A percentile compares a stretch with the other conserved stretches of the same genome.
phyloP scores from a whole-genome alignment of 1,140 invertebrate genomes.

The Bombus cullumanus region DNA sequence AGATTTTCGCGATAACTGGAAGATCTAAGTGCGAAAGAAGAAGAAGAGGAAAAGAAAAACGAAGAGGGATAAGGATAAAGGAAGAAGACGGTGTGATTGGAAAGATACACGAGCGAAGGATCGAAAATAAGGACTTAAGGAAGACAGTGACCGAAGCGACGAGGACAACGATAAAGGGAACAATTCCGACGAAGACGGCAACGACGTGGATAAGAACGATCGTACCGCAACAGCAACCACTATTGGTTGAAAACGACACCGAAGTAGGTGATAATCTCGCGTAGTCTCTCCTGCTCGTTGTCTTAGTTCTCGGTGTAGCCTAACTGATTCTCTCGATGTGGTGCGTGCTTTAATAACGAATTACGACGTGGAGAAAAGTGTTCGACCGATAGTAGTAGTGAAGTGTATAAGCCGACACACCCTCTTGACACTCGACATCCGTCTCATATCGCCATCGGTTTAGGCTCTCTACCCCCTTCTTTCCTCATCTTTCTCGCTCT shows the following conservation, averaged over 20 bases:
- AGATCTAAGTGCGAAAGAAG: slow-evolving; percentile 17
- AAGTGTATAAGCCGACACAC: slow-evolving; percentile 74
- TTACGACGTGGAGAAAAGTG: slow-evolving; percentile 62
- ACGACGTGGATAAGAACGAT: slow-evolving; percentile 46
- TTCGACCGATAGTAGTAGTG: slow-evolving; percentile 47
- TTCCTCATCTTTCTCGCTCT: slow-evolving; percentile 33
- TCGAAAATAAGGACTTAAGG: not conserved
- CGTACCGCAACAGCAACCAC: slow-evolving; percentile 40
- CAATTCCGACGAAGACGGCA: slow-evolving; percentile 48
- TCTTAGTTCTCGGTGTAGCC: slow-evolving; percentile 22
- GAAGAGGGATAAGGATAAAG: not conserved
- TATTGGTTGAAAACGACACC: slow-evolving; percentile 50
- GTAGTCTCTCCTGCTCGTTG: slow-evolving; percentile 36
- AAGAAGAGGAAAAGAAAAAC: not conserved
- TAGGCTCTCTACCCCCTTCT: slow-evolving; percentile 53
- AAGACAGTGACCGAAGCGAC: slow-evolving; percentile 19
- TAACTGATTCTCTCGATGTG: slow-evolving; percentile 30
- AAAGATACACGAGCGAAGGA: not conserved
- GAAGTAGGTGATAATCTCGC: slow-evolving; percentile 57
- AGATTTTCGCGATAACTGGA: slow-evolving; percentile 23
- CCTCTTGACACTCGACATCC: slow-evolving; percentile 76
- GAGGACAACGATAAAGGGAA: slow-evolving; percentile 47
- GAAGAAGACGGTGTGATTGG: slow-evolving; percentile 1
- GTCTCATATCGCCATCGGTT: slow-evolving; percentile 68
- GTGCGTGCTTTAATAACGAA: slow-evolving; percentile 57